phyloP scores from a whole-genome alignment of 2,888 invertebrate species.

The Eupithecia centaureata region DNA sequence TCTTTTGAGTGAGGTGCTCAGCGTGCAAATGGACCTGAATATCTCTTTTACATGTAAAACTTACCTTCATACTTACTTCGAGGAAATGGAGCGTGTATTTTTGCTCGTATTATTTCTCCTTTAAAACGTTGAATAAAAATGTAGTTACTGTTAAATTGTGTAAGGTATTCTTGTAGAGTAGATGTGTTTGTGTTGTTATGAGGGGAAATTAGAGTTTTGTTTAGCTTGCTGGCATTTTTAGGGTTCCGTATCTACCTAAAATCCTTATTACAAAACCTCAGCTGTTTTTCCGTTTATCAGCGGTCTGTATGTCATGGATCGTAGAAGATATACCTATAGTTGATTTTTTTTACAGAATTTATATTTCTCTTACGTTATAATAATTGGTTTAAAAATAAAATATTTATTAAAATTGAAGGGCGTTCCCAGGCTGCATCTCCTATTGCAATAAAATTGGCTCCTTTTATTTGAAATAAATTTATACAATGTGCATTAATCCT shows the following conservation, averaged over 20 bases:
- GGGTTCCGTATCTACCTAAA: too few relatives aligned
- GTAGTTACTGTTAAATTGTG: slow-evolving; percentile 13
- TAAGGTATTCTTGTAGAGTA: background rate
- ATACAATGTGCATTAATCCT: background rate
- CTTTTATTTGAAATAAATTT: too few relatives aligned
- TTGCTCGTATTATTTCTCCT: slow-evolving; percentile 20
- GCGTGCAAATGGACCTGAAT: slow-evolving; percentile 34
- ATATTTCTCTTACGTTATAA: too few relatives aligned
- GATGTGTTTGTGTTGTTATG: background rate
- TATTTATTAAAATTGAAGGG: too few relatives aligned
- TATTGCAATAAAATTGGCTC: too few relatives aligned
- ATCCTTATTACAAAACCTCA: too few relatives aligned
- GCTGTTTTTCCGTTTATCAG: too few relatives aligned
- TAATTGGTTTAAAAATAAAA: too few relatives aligned
- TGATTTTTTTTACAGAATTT: too few relatives aligned
- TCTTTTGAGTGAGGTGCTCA: slow-evolving; percentile 32
- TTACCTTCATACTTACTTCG: slow-evolving; percentile 27
- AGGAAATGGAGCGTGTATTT: slow-evolving; percentile 29
- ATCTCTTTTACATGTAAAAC: slow-evolving; percentile 32
- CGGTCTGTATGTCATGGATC: too few relatives aligned
- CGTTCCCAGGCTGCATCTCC: too few relatives aligned
- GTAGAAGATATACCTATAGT: too few relatives aligned
- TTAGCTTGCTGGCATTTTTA: background rate
- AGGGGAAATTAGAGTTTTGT: background rate
- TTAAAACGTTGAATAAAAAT: slow-evolving; percentile 11